These are phyloP conservation scores for Carassius auratus DNA, from an alignment of 2,113 vertebrate species.

Conservation along the genomic window DNA sequence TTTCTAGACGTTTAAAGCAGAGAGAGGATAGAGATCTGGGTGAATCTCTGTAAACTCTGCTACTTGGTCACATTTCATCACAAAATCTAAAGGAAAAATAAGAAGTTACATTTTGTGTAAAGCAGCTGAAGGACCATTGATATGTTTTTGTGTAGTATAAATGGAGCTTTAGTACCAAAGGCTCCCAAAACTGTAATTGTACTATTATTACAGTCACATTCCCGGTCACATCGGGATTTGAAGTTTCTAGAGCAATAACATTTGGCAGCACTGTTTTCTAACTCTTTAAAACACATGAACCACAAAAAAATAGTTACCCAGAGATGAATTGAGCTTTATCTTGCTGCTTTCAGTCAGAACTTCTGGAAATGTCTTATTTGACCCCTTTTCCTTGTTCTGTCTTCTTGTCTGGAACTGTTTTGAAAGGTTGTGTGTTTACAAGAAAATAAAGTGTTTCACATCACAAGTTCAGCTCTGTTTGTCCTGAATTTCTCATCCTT, in stretches of 20 bases:
- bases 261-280: constrained; percentile 3
- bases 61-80: not conserved
- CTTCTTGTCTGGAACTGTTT: constrained; percentile 26
- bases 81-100: too few species aligned
- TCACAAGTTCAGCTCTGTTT: not conserved
- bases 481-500: not conserved
- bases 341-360: constrained; percentile 9
- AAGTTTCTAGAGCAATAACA: constrained; percentile 28
- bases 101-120: not conserved
- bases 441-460: constrained; percentile 47
- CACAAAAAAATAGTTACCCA: not conserved
- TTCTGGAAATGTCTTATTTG: not conserved
- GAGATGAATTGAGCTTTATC: not conserved
- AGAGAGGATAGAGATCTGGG: not conserved
- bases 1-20: not conserved
- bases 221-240: not conserved
- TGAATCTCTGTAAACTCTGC: not conserved
- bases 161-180: not conserved
- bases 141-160: not conserved
- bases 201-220: not conserved
- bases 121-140: not conserved
- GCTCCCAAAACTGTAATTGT: not conserved
- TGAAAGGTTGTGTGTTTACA: constrained; percentile 36
- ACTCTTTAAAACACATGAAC: constrained; percentile 15
- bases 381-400: not conserved